Base-by-base conservation (phyloP, 2,888 invertebrate genomes). In the Amphipoea lucens region DNA sequence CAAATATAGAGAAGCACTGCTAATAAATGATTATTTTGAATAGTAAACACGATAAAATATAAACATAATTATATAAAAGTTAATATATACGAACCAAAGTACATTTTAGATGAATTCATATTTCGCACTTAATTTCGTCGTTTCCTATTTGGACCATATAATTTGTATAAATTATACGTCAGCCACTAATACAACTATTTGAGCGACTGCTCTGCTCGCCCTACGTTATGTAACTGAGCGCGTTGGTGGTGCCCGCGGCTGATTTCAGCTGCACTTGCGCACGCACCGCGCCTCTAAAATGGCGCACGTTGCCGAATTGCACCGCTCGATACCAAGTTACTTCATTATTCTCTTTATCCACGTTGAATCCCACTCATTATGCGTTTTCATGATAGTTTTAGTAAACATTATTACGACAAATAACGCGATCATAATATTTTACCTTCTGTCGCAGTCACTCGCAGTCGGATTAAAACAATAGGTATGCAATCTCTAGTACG, bases 141-240 rank as follows among this genome's bases (percentile, higher is more conserved):
- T 65, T 83, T 48, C 62, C 65, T 36, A 74, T 54, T 29, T 23
- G 40, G 51, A 45, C 23, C 68, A 69, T 73, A 73, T 75, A 80
- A 66, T 36, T 65, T 40, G 4, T 77, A 42, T 40, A 29, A 72
- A 76, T 66, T 62, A 60, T 75, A 67, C 29, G 62, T 84, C 60
- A 79, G 71, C 70, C 74, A 82, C 86, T 57, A 42, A n/a, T n/a
- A 42, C 57, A 67, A 48, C 76, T 77, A 74, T 67, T 79, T 74
- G 66, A 82, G 79, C 92, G 94, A 87, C 92, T 88, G 91, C 70
- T 78, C 91, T 79, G 88, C 79, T 79, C 83, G 92, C 91, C 91
- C 91, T 90, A 89, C 79, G 91, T 94, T 93, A 93, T 94, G 93
- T 91, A 93, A 95, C 93, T 95, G 93, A 84, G 88, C 86, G 84